Percentiles rank a stretch among this genome's conserved stretches.
Evolutionary conservation across 1,140 invertebrate genomes (phyloP).

Genomic region (Caerostris extrusa): DNA sequence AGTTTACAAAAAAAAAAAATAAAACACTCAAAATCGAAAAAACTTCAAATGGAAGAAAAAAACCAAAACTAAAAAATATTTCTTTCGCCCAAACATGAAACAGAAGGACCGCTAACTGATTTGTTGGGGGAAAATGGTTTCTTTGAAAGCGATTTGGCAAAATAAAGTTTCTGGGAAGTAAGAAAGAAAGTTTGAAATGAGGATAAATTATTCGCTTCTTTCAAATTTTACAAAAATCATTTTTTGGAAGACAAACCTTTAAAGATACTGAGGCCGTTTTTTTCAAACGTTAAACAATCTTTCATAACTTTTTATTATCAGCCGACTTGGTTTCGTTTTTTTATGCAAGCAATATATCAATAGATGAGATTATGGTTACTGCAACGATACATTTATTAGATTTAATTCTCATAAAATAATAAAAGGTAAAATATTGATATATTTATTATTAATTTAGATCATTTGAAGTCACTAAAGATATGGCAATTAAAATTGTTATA

Average conservation of each 20-base stretch:
- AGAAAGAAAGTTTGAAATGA: not conserved
- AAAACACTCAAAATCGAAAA: not conserved
- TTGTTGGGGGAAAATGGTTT: conserved; percentile 1
- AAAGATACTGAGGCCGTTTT: too few relatives aligned
- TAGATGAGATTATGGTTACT: too few relatives aligned
- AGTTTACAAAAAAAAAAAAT: not conserved
- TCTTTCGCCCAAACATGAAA: conserved; percentile 25
- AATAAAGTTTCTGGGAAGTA: not conserved
- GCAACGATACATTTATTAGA: too few relatives aligned
- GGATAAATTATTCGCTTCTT: conserved; percentile 4
- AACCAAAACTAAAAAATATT: not conserved
- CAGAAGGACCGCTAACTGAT: conserved; percentile 31
- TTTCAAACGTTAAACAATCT: too few relatives aligned
- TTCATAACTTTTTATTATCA: too few relatives aligned
- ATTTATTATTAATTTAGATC: too few relatives aligned
- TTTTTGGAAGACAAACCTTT: not conserved
- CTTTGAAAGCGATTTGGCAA: conserved; percentile 16
- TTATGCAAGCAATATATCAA: too few relatives aligned
- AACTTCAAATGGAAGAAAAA: conserved; percentile 15
- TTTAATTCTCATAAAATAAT: too few relatives aligned
- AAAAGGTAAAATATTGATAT: too few relatives aligned
- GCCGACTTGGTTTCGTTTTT: too few relatives aligned
- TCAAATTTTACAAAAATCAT: not conserved
- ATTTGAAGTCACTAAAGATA: too few relatives aligned
- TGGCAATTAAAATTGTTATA: too few relatives aligned